A percentile compares a stretch with the other conserved stretches of the same genome.
Conservation (phyloP, 2,888 invertebrate genomes). For the Sinopyrophorus schimmeli region DNA sequence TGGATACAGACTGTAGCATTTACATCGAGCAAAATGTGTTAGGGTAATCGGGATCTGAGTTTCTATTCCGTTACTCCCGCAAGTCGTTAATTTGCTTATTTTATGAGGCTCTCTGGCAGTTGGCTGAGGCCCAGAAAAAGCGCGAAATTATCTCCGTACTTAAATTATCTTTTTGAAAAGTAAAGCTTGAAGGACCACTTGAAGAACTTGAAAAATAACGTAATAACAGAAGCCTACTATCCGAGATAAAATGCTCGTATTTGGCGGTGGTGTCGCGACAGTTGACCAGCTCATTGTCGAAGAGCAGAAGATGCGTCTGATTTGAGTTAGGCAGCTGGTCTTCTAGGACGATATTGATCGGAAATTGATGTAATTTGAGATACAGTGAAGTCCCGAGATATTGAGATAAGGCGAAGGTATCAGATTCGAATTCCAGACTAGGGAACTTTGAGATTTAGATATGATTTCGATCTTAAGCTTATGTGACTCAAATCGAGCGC, state of each 20-base stretch:
- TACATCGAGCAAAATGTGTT: constrained; percentile 24
- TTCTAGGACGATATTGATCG: constrained; percentile 50
- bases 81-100: constrained; percentile 28
- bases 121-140: constrained; percentile 23
- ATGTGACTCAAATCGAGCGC: constrained; percentile 34
- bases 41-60: constrained; percentile 28
- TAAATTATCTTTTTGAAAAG: constrained; percentile 28
- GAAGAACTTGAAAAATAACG: constrained; percentile 42
- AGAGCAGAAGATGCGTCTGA: constrained; percentile 34
- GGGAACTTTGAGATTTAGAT: constrained; percentile 40
- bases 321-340: constrained; percentile 35
- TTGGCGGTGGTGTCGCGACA: constrained; percentile 42
- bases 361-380: constrained; percentile 55
- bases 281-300: constrained; percentile 37
- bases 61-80: constrained; percentile 22
- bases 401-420: constrained; percentile 37
- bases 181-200: constrained; percentile 41
- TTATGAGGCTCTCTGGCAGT: constrained; percentile 29
- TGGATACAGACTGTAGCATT: constrained; percentile 22
- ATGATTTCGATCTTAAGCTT: constrained; percentile 44
- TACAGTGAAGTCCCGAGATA: constrained; percentile 46
- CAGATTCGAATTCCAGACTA: constrained; percentile 30
- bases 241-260: constrained; percentile 44
- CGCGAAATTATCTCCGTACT: constrained; percentile 24
- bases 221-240: constrained; percentile 40